Conservation (phyloP, 2,888 invertebrate species). For the Caenorhabditis angaria region DNA sequence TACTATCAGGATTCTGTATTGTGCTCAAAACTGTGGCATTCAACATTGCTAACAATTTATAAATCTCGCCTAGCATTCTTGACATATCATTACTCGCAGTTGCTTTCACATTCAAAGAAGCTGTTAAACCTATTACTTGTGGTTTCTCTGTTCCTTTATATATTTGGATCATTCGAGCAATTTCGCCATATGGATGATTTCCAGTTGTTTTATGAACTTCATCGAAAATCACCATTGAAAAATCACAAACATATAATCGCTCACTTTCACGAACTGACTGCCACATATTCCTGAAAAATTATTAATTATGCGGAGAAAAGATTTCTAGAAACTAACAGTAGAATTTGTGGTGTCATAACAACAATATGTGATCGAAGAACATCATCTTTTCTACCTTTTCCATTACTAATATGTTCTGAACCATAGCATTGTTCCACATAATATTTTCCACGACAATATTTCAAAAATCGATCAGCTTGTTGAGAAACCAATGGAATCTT, state of each 20-base stretch:
- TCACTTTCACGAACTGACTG: slow-evolving; percentile 56
- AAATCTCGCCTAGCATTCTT: slow-evolving; percentile 29
- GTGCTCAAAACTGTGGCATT: slow-evolving; percentile 40
- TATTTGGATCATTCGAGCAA: slow-evolving; percentile 32
- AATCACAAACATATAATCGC: slow-evolving; percentile 61
- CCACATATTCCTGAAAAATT: slow-evolving; percentile 58
- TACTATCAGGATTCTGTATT: slow-evolving; percentile 23
- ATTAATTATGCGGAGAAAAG: neutral
- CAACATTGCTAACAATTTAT: slow-evolving; percentile 38
- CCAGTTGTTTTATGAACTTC: slow-evolving; percentile 64
- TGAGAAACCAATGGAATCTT: slow-evolving; percentile 68
- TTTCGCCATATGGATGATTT: slow-evolving; percentile 38
- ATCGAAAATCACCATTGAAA: slow-evolving; percentile 67
- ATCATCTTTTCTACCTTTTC: slow-evolving; percentile 30
- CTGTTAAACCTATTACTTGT: slow-evolving; percentile 42
- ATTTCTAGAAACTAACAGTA: slow-evolving; percentile 57
- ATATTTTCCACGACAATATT: slow-evolving; percentile 43
- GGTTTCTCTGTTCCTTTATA: slow-evolving; percentile 34
- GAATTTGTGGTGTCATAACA: slow-evolving; percentile 65
- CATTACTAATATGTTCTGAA: slow-evolving; percentile 43
- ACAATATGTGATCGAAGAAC: slow-evolving; percentile 52
- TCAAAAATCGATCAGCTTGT: slow-evolving; percentile 53
- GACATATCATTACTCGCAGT: neutral
- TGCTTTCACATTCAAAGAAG: slow-evolving; percentile 25
- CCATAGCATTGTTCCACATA: slow-evolving; percentile 60